Evolutionary conservation across 2,888 invertebrate genomes (phyloP).

Genomic region (Julus scanicus): DNA sequence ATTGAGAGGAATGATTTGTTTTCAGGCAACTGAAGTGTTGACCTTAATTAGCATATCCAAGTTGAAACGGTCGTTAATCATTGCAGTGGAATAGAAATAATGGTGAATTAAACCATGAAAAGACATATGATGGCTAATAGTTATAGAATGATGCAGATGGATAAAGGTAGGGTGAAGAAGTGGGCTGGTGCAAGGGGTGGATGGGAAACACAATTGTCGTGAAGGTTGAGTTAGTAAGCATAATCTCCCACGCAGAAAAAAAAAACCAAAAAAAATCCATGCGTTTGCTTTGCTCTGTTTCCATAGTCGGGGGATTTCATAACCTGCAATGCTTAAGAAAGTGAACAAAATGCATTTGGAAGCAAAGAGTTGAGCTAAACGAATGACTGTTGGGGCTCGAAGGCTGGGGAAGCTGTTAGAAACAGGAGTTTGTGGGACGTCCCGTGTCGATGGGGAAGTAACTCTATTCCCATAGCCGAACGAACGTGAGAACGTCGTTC

Average conservation of each 20-base stretch:
- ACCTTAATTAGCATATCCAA: conserved; percentile 45
- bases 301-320: conserved; percentile 29
- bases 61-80: conserved; percentile 48
- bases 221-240: conserved; percentile 50
- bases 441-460: conserved; percentile 56
- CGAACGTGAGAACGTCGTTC: conserved; percentile 55
- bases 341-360: conserved; percentile 43
- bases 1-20: background rate
- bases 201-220: conserved; percentile 46
- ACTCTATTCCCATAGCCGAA: conserved; percentile 51
- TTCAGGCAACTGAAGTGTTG: background rate
- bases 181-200: conserved; percentile 1
- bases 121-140: conserved; percentile 43
- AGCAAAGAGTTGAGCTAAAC: conserved; percentile 10
- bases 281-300: conserved; percentile 44
- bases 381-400: conserved; percentile 36
- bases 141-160: conserved; percentile 14
- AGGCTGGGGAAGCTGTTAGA: conserved; percentile 26
- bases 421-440: conserved; percentile 53
- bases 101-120: conserved; percentile 37
- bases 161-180: conserved; percentile 11
- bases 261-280: background rate
- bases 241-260: conserved; percentile 47
- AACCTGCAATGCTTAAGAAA: conserved; percentile 45
- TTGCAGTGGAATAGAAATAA: conserved; percentile 38